A percentile compares a stretch with the other conserved stretches of the same genome.
Conservation (phyloP, 2,888 invertebrate species). For the Lepidochrysops patricia region DNA sequence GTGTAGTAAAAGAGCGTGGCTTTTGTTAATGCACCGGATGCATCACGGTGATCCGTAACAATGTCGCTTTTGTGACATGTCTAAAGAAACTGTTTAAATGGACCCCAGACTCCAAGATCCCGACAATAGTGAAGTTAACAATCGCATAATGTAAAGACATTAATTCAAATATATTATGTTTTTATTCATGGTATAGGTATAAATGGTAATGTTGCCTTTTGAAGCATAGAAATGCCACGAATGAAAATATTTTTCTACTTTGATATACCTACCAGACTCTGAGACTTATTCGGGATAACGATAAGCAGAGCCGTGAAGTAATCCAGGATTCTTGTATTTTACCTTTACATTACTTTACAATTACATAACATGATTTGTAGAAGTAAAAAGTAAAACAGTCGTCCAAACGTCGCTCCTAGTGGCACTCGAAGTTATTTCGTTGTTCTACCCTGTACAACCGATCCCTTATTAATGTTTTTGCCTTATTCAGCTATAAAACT, state of each 20-base stretch:
- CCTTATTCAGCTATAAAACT: constrained; percentile 8
- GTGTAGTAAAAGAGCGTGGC: not conserved
- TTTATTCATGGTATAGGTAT: not conserved
- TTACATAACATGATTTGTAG: no score
- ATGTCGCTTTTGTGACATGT: not conserved
- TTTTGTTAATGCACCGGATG: constrained; percentile 9
- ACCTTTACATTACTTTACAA: no score
- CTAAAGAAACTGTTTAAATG: not conserved
- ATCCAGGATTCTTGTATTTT: not conserved
- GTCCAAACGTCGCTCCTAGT: not conserved
- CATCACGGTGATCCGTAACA: constrained; percentile 1
- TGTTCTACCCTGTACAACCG: not conserved
- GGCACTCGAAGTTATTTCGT: not conserved
- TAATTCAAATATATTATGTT: not conserved
- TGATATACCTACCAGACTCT: no score
- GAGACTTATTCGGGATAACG: not conserved
- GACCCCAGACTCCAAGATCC: not conserved
- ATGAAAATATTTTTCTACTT: not conserved
- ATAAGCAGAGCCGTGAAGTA: not conserved
- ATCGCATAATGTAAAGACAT: not conserved
- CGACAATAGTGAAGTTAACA: not conserved
- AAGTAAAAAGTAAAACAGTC: not conserved
- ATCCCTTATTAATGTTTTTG: not conserved
- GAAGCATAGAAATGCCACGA: not conserved
- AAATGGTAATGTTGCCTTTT: not conserved